Evolutionary conservation across 2,888 invertebrate species (phyloP), one percentile per base, ranked within the genome.

Genomic region (Cylloceria caligata): DNA sequence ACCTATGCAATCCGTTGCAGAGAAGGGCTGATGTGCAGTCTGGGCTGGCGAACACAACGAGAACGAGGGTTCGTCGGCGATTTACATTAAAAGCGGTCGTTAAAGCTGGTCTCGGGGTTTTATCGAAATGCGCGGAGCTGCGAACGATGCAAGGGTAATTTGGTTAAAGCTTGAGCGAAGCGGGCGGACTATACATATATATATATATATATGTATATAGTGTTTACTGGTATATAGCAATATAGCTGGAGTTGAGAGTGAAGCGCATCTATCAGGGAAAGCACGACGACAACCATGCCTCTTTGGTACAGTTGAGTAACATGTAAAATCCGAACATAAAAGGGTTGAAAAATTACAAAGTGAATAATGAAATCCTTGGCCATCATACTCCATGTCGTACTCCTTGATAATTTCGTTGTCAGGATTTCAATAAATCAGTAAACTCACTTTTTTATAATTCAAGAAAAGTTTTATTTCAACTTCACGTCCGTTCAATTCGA

Each of bases 21-120:
- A 13, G 62, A 21, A 71, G 64, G 65, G 45, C 60, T 30, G 57
- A 60, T 60, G 60, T 16, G 49, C 55, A 34, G 36, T n/a, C 72
- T 36, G 69, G 47, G 27, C 16, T 68, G 27, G 49, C 36, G 55
- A 57, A 36, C 60, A 67, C 57, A 67, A 52, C 52, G 52, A 16
- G 64, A 72, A 36, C 11, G 52, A 57, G 36, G 45, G 39, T 49
- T 45, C 64, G 57, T 65, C 60, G 57, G 62, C 81, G 76, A 83
- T 85, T 85, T 77, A 80, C 81, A 86, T 85, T 81, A 80, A 86
- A 85, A 77, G 65, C 83, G 78, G 74, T 47, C 73, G 79, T 84
- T 84, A 81, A 81, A 82, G 67, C 64, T 65, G 71, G 60, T 83
- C 47, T 19, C 34, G 80, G 65, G 39, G 76, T 78, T 79, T 73